Percentiles rank a stretch among this genome's conserved stretches.
Evolutionary conservation across 2,797 vertebrate genomes (phyloP).

Genomic region (Falco cherrug): DNA sequence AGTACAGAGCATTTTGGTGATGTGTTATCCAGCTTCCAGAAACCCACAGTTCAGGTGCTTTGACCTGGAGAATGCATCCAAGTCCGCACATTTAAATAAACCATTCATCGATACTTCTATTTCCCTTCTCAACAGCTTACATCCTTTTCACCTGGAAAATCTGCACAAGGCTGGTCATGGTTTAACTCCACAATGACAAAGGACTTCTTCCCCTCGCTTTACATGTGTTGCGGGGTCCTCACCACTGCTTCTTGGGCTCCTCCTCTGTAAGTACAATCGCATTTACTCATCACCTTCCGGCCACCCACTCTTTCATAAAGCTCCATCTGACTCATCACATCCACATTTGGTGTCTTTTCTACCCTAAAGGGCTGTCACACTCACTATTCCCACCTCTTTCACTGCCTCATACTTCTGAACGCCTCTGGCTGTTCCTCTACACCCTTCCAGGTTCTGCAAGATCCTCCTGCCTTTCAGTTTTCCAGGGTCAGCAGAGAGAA

Average conservation of each 20-base stretch:
- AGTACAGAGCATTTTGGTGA: fast-evolving
- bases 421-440: not conserved
- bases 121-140: not conserved
- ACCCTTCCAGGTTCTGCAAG: not conserved
- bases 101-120: not conserved
- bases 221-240: not conserved
- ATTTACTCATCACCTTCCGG: not conserved
- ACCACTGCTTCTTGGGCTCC: not conserved
- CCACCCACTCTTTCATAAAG: not conserved
- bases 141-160: not conserved
- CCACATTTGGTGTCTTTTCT: not conserved
- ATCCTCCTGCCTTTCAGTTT: not conserved
- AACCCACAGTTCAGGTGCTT: not conserved
- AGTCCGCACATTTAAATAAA: not conserved
- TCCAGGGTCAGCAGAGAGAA: not conserved
- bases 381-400: not conserved
- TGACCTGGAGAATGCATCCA: not conserved
- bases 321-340: not conserved
- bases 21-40: not conserved
- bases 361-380: not conserved
- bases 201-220: fast-evolving
- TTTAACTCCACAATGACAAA: not conserved
- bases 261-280: not conserved
- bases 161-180: not conserved
- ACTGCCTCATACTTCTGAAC: not conserved